phyloP scores from a whole-genome alignment of 2,888 invertebrate species.

The Leptinotarsa juncta region DNA sequence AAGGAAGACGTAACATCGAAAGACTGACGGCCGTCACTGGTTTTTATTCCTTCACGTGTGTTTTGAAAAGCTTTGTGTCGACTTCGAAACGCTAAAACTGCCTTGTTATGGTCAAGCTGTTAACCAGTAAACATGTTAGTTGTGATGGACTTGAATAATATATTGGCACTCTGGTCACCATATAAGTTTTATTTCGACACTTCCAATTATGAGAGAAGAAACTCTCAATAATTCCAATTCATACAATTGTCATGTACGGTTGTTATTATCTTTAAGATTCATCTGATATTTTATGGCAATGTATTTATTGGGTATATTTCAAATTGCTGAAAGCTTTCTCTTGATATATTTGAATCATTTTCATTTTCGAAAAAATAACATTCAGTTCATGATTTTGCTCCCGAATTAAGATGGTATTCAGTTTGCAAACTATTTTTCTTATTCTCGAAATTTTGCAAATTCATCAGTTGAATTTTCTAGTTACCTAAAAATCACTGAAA shows the following conservation, averaged over 20 bases:
- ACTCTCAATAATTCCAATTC: background rate
- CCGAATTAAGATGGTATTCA: no score
- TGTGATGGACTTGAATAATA: slow-evolving; percentile 49
- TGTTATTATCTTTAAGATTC: background rate
- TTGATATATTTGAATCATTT: no score
- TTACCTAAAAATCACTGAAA: no score
- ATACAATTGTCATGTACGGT: background rate
- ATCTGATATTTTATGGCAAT: background rate
- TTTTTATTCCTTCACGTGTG: slow-evolving; percentile 19
- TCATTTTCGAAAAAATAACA: no score
- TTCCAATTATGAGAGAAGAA: slow-evolving; percentile 3
- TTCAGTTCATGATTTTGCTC: no score
- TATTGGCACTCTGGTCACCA: slow-evolving; percentile 37
- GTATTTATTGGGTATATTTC: no score
- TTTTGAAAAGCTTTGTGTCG: slow-evolving; percentile 27
- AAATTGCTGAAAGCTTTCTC: no score
- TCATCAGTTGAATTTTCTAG: no score
- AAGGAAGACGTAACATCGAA: background rate
- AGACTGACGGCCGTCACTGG: slow-evolving; percentile 8
- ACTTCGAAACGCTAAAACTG: slow-evolving; percentile 37
- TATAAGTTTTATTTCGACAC: slow-evolving; percentile 34
- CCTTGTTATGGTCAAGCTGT: slow-evolving; percentile 57
- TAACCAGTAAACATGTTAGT: slow-evolving; percentile 58
- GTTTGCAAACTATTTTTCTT: no score
- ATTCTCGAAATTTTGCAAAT: no score